Evolutionary conservation across 2,888 invertebrate species (phyloP).

Genomic region (Dynastes grantii): DNA sequence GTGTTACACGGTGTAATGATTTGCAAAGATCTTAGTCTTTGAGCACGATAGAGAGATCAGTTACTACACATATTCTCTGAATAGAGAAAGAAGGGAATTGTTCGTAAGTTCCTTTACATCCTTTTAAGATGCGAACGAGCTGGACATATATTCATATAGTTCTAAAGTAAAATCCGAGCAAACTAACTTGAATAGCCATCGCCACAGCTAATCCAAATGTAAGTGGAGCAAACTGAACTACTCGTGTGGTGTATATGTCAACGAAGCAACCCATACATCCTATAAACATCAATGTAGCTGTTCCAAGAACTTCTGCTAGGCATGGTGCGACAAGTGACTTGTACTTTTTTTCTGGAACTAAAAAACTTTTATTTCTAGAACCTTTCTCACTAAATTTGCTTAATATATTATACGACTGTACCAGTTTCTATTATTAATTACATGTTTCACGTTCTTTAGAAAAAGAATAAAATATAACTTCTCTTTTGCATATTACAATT

Average conservation of each 20-base stretch:
- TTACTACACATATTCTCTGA: too few species aligned
- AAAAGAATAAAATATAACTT: too few species aligned
- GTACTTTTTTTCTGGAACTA: constrained; percentile 36
- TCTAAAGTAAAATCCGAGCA: too few species aligned
- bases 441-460: too few species aligned
- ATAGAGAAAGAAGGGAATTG: too few species aligned
- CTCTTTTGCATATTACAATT: too few species aligned
- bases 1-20: too few species aligned
- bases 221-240: constrained; percentile 71
- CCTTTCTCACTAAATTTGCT: neutral
- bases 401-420: neutral
- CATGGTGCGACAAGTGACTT: constrained; percentile 11
- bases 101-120: too few species aligned
- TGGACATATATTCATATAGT: too few species aligned
- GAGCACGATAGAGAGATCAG: too few species aligned
- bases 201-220: constrained; percentile 79
- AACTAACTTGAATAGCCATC: constrained; percentile 75
- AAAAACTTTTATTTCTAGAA: neutral
- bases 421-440: neutral
- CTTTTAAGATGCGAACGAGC: too few species aligned
- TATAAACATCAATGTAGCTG: constrained; percentile 76
- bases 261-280: constrained; percentile 80
- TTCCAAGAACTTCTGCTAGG: constrained; percentile 76
- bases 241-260: constrained; percentile 62
- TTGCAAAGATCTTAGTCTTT: too few species aligned